phyloP scores from a whole-genome alignment of 2,797 vertebrate species.

The Malurus splendens region DNA sequence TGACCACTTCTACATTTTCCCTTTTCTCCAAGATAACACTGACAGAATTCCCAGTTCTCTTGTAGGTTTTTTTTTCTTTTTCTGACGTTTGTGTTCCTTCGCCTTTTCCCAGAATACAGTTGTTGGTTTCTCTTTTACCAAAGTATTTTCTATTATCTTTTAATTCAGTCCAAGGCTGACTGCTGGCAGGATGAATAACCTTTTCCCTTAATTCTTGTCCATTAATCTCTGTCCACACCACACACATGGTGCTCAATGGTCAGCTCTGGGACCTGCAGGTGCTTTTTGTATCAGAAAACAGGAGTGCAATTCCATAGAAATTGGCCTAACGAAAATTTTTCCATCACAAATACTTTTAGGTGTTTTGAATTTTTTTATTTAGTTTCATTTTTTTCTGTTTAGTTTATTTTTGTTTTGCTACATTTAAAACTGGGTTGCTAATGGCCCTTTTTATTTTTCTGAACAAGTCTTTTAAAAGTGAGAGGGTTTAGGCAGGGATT shows the following conservation, averaged over 20 bases:
- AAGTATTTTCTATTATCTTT: not conserved
- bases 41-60: not conserved
- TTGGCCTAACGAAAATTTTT: not conserved
- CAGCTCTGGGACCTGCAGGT: not conserved
- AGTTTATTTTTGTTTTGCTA: not conserved
- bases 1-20: slow-evolving; percentile 1
- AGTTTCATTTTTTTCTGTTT: not conserved
- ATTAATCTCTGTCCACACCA: not conserved
- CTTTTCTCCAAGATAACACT: not conserved
- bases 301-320: not conserved
- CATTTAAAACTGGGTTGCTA: not conserved
- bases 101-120: slow-evolving; percentile 18
- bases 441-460: not conserved
- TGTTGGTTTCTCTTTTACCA: not conserved
- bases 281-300: not conserved
- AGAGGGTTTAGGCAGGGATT: not conserved
- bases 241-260: not conserved
- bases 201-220: not conserved
- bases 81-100: not conserved
- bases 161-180: not conserved
- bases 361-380: not conserved
- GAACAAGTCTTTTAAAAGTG: not conserved
- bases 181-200: not conserved
- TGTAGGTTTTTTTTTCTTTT: not conserved
- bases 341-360: not conserved